These are phyloP conservation scores for Xenopus borealis DNA, from an alignment of 2,113 vertebrate genomes.

Conservation along the genomic window DNA sequence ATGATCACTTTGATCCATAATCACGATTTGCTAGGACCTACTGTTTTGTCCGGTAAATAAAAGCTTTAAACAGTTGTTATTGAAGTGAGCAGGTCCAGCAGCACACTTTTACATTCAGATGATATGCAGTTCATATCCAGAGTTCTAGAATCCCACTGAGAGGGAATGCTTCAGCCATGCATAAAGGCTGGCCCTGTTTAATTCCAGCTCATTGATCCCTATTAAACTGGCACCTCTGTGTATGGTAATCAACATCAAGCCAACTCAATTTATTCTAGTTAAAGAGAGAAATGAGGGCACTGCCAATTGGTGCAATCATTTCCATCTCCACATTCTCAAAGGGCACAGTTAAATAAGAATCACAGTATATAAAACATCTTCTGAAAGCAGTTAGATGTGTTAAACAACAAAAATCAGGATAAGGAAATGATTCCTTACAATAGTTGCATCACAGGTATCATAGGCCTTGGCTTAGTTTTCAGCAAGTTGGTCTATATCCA, in stretches of 20 bases:
- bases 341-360: neutral
- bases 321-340: neutral
- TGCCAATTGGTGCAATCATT: neutral
- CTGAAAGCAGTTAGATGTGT: neutral
- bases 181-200: slow-evolving; percentile 15
- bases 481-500: no score
- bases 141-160: slow-evolving; percentile 15
- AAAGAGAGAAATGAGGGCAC: neutral
- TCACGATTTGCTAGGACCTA: no score
- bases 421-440: no score
- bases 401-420: no score
- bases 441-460: no score
- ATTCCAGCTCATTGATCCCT: slow-evolving; percentile 35
- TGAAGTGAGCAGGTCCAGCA: no score
- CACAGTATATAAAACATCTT: no score
- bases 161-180: slow-evolving; percentile 14
- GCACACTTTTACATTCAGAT: neutral
- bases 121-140: neutral
- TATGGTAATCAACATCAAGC: slow-evolving; percentile 12
- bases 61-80: no score
- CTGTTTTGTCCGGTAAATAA: no score
- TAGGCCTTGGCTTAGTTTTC: no score
- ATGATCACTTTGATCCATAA: no score
- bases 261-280: neutral
- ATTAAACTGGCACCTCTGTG: slow-evolving; percentile 29